Percentiles rank a stretch among this genome's conserved stretches.
Evolutionary conservation across 2,113 vertebrate species (phyloP).

Genomic region (Micronisus gabar): DNA sequence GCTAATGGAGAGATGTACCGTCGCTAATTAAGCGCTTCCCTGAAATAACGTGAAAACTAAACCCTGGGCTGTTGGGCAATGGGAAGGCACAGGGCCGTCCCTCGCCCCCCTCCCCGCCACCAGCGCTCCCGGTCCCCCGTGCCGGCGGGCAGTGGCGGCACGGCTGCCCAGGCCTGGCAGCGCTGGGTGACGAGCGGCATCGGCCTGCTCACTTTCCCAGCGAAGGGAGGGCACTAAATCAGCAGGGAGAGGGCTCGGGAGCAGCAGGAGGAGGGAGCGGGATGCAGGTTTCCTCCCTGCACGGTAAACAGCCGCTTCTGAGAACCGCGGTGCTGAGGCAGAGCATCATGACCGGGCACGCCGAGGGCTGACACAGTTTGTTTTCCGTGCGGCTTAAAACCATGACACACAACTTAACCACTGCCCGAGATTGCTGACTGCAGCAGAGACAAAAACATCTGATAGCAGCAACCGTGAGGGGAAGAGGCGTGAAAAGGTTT

Average conservation of each 20-base stretch:
- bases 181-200: rapidly evolving
- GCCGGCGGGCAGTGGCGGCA: neutral
- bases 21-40: neutral
- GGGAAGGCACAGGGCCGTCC: neutral
- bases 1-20: neutral
- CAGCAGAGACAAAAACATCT: slow-evolving; percentile 13
- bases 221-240: neutral
- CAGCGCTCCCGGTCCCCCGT: rapidly evolving
- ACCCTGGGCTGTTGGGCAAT: neutral
- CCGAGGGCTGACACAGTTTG: slow-evolving; percentile 39
- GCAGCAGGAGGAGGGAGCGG: neutral
- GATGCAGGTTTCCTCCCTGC: neutral
- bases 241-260: neutral
- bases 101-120: neutral
- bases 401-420: slow-evolving; percentile 13
- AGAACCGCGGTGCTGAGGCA: neutral
- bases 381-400: slow-evolving; percentile 6
- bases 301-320: neutral
- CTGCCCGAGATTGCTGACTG: slow-evolving; percentile 37
- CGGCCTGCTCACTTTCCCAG: rapidly evolving
- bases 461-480: neutral
- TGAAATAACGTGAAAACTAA: neutral
- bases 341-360: slow-evolving; percentile 24
- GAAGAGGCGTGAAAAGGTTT: neutral
- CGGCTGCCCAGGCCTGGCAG: neutral